phyloP scores from a whole-genome alignment of 2,888 invertebrate species.

The Emmelina monodactyla region DNA sequence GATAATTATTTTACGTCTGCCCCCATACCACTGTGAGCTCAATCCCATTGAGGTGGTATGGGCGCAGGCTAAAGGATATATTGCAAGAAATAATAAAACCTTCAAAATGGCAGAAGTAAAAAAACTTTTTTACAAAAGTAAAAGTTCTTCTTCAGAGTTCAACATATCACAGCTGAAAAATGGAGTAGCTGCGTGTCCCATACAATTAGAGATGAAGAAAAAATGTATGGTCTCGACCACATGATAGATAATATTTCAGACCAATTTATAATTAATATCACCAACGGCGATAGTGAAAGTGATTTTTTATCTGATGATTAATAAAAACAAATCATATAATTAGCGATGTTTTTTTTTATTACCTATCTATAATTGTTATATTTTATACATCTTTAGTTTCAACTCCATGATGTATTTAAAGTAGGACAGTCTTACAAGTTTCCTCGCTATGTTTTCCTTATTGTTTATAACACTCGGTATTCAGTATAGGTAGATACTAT shows the following conservation, averaged over 20 bases:
- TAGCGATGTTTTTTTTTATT: conserved; percentile 14
- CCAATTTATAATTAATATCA: not conserved
- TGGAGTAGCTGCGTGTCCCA: conserved; percentile 13
- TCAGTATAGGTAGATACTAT: conserved; percentile 10
- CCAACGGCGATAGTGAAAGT: not conserved
- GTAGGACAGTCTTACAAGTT: conserved; percentile 13
- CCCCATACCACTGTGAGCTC: conserved; percentile 15
- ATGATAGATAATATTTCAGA: not conserved
- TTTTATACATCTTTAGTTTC: conserved; percentile 12
- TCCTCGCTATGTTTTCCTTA: conserved; percentile 11
- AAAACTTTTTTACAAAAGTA: conserved; percentile 8
- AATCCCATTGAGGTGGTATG: conserved; percentile 16
- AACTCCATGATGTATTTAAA: conserved; percentile 13
- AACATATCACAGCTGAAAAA: conserved; percentile 11
- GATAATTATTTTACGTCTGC: conserved; percentile 10
- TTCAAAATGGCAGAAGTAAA: conserved; percentile 10
- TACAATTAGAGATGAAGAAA: conserved; percentile 13
- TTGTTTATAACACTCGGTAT: conserved; percentile 12
- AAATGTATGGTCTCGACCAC: conserved; percentile 26
- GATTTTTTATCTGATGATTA: conserved; percentile 12
- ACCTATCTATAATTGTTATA: conserved; percentile 11
- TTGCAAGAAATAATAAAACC: conserved; percentile 9
- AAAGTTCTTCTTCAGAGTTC: too few species aligned
- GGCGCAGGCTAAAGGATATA: conserved; percentile 14
- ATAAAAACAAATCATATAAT: conserved; percentile 13